Percentiles rank a stretch among this genome's conserved stretches.
Evolutionary conservation across 2,797 vertebrate genomes (phyloP).

Genomic region (Sebastes ruberrimus): DNA sequence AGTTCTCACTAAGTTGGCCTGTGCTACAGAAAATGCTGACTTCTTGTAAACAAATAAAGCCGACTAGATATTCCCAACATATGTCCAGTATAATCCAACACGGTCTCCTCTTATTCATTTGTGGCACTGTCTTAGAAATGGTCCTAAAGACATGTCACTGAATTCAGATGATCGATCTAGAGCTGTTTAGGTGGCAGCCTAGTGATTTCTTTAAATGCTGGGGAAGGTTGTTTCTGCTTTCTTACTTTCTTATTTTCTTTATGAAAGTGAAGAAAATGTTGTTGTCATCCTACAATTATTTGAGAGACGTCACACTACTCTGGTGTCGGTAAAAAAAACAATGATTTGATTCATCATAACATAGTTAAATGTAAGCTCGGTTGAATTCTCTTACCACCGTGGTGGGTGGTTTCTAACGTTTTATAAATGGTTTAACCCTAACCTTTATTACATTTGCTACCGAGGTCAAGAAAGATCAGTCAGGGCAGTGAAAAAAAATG

Average conservation of each 20-base stretch:
- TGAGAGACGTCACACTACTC: neutral
- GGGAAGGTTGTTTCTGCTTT: neutral
- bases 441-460: neutral
- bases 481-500: neutral
- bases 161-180: neutral
- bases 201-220: neutral
- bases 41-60: too few relatives aligned
- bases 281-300: neutral
- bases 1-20: too few relatives aligned
- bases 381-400: neutral
- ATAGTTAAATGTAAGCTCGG: neutral
- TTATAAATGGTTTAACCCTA: too few relatives aligned
- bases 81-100: neutral
- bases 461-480: neutral
- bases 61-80: too few relatives aligned
- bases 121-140: neutral
- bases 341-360: neutral
- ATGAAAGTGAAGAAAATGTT: neutral
- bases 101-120: neutral
- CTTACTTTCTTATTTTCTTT: neutral
- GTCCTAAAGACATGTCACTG: neutral
- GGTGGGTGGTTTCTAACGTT: neutral
- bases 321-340: neutral
- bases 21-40: too few relatives aligned
- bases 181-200: neutral